Percentiles rank a stretch among this genome's conserved stretches.
Evolutionary conservation across 64 coral and sea anemone species (phyloP).

Genomic region (Dendrophyllia cribrosa): DNA sequence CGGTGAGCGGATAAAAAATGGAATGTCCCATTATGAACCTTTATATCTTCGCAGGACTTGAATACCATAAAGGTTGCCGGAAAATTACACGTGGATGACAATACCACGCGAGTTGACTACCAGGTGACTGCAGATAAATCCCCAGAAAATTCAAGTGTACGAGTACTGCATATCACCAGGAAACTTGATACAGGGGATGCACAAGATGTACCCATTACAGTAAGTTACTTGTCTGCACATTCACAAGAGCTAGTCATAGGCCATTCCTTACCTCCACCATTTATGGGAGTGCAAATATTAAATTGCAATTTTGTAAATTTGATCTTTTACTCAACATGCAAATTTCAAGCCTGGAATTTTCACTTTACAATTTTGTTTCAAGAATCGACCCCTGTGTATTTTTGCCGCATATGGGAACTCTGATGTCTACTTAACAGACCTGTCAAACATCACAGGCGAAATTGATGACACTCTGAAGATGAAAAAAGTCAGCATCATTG

Average conservation of each 20-base stretch:
- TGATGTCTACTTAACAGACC: neutral
- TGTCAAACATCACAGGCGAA: neutral
- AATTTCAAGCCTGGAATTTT: too few species aligned
- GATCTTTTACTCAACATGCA: too few species aligned
- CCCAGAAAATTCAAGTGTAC: neutral
- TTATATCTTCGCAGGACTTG: slow-evolving; percentile 5
- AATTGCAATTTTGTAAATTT: too few species aligned
- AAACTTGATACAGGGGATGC: slow-evolving; percentile 39
- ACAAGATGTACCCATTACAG: slow-evolving; percentile 34
- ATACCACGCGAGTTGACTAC: neutral
- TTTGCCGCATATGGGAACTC: slow-evolving; percentile 44
- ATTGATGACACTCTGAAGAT: neutral
- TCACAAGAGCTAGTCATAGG: too few species aligned
- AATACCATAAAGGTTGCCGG: slow-evolving; percentile 11
- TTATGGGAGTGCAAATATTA: too few species aligned
- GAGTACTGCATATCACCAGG: neutral
- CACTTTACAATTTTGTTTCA: neutral
- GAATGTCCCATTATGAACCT: too few species aligned
- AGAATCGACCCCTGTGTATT: slow-evolving; percentile 25
- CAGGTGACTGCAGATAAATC: neutral
- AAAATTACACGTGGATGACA: neutral
- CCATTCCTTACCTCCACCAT: too few species aligned
- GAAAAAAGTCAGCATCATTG: neutral
- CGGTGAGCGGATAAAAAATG: too few species aligned
- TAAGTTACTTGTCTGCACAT: neutral